Base-by-base conservation (phyloP, 2,797 vertebrate species). In the Sphenopsis melanotis region DNA sequence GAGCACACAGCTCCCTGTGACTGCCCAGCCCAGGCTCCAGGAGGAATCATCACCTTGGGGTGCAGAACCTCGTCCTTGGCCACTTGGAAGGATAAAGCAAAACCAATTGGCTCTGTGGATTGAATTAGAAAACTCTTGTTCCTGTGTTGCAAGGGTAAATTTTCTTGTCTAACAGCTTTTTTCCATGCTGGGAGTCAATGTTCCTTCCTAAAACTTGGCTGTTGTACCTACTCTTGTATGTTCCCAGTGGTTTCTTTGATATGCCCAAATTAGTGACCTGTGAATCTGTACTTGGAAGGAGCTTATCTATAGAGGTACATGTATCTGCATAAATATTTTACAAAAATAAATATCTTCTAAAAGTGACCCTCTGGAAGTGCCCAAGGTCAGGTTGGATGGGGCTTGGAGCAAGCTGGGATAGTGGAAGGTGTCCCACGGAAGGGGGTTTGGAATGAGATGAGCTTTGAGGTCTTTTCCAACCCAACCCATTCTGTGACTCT, bases 231-330 rank as follows among this genome's bases (percentile, higher is more conserved):
- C 39, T 47, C 6, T 26, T 61, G 20, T 37, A 9, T 76, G 87
- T 83, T 84, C 55, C 59, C 21, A 20, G 0, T 56, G 32, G 16
- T 91, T 78, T 76, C 55, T 63, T 29, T 42, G 18, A n/a, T 36
- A 10, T 36, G 19, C 37, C 72, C 64, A 44, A 52, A 44, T 75
- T 23, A 60, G 46, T 56, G 71, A 34, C 34, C 37, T 69, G 0
- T 50, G 87, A 37, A 16, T 78, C 36, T 69, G n/a, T 6, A 6
- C 7, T 53, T 42, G 70, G 14, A 70, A 36, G 36, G 41, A 52
- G 10, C 32, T 74, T 15, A 39, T 39, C 60, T 37, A 36, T 1
- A 32, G 26, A 44, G 52, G 2, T 39, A 3, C 0, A 0, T 44
- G 7, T 16, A 30, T 37, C 37, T 68, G 34, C 49, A 21, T 27